Evolutionary conservation across 2,797 vertebrate genomes (phyloP).

Genomic region (Nannoperca australis): DNA sequence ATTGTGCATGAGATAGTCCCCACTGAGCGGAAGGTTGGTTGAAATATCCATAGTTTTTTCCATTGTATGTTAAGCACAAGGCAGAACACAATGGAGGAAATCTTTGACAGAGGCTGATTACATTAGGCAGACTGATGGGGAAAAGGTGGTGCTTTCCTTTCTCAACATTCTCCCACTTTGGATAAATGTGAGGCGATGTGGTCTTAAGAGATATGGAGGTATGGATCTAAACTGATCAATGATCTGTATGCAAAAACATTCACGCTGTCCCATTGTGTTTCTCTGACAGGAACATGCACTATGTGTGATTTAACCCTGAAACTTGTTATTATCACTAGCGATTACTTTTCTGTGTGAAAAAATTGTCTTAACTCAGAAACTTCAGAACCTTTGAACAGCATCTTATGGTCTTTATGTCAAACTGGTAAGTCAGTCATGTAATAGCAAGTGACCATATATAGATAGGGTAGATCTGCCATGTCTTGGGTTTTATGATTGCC

Average conservation of each 20-base stretch:
- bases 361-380: background rate
- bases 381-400: background rate
- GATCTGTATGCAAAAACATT: conserved; percentile 37
- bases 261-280: background rate
- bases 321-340: background rate
- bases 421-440: background rate
- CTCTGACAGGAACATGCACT: background rate
- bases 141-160: conserved; percentile 36
- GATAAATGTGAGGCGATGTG: conserved; percentile 32
- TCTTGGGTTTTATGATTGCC: background rate
- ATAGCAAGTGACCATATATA: background rate
- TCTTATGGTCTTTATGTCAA: background rate
- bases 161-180: conserved; percentile 31
- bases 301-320: background rate
- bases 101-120: conserved; percentile 51
- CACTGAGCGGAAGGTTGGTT: conserved; percentile 46
- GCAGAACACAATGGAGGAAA: background rate
- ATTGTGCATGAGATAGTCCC: conserved; percentile 35
- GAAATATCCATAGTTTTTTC: conserved; percentile 58
- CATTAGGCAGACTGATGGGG: conserved; percentile 35
- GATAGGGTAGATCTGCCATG: background rate
- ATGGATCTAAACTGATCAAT: conserved; percentile 45
- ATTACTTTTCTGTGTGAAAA: background rate
- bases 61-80: conserved; percentile 51
- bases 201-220: conserved; percentile 36